Evolutionary conservation across 1,140 invertebrate species (phyloP), one percentile per base, ranked within the genome.

Genomic region (Dendroctonus valens): DNA sequence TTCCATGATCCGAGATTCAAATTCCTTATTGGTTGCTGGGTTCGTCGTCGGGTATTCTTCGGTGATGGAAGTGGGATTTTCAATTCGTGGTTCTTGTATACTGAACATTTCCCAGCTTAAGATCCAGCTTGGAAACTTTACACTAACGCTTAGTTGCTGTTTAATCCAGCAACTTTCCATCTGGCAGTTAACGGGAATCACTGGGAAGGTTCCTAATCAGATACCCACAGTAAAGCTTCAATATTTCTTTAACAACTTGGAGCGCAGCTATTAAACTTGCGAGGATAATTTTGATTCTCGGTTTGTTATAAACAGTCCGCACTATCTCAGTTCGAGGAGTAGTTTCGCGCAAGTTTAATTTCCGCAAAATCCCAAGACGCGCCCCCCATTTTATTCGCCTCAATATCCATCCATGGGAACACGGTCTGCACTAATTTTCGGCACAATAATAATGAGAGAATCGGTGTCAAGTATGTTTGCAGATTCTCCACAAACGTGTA

Each of bases 371-470:
- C 11, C 26, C 50, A 9, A 52, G 15, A 55, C 41, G 12, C 6
- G 9, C 50, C 42, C n/a, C 14, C 52, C 9, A 55, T 63, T 63
- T 63, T 55, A 55, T 54, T 58, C 62, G 8, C 8, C 46, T 65
- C 53, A 65, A 57, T 65, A 65, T 65, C 41, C 42, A 49, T n/a
- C n/a, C n/a, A n/a, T 52, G 59, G 59, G 38, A 61, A 61, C 62
- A 49, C 50, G 52, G 50, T 65, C 54, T 64, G 12, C 39, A 52
- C 46, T 51, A 46, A 67, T 62, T 54, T 61, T 55, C 54, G 49
- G 42, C 65, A 61, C 60, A 67, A 67, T 62, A 67, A 67, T 67
- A 67, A 67, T 61, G 65, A 67, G 58, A 61, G 59, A 67, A 67
- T 61, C 65, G 65, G 65, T 67, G 65, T 67, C 65, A 67, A 67